Conservation (phyloP, 2,888 invertebrate species). For the Lottia scabra region DNA sequence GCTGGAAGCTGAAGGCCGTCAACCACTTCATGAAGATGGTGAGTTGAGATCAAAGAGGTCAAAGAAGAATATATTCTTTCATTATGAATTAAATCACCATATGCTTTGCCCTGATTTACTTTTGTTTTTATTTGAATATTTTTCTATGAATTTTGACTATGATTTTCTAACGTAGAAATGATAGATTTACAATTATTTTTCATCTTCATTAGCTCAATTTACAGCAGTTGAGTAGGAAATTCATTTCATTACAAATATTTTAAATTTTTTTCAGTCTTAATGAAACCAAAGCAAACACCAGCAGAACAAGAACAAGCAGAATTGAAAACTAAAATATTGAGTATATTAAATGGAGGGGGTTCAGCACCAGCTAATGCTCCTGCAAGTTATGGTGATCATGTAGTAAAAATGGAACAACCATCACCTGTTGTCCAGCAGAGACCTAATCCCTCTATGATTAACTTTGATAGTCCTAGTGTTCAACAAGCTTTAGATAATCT, state of each 20-base stretch:
- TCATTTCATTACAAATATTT: too few species aligned
- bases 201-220: too few species aligned
- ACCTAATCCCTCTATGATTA: slow-evolving; percentile 54
- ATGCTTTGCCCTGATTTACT: background rate
- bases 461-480: slow-evolving; percentile 69
- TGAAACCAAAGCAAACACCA: slow-evolving; percentile 20
- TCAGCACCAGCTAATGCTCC: slow-evolving; percentile 11
- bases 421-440: slow-evolving; percentile 12
- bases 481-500: slow-evolving; percentile 70
- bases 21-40: slow-evolving; percentile 27
- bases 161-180: too few species aligned
- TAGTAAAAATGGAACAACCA: slow-evolving; percentile 9
- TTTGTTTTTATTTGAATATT: too few species aligned
- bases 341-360: slow-evolving; percentile 73
- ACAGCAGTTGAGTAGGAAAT: too few species aligned
- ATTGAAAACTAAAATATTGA: slow-evolving; percentile 83
- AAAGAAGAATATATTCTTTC: background rate
- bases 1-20: slow-evolving; percentile 10
- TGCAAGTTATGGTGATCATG: slow-evolving; percentile 6
- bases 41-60: slow-evolving; percentile 16
- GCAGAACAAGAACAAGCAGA: slow-evolving; percentile 72
- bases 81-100: background rate
- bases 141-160: too few species aligned
- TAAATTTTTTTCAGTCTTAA: slow-evolving; percentile 12
- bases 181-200: background rate